phyloP scores from a whole-genome alignment of 1,140 invertebrate species.

The Saxidomus purpurata region DNA sequence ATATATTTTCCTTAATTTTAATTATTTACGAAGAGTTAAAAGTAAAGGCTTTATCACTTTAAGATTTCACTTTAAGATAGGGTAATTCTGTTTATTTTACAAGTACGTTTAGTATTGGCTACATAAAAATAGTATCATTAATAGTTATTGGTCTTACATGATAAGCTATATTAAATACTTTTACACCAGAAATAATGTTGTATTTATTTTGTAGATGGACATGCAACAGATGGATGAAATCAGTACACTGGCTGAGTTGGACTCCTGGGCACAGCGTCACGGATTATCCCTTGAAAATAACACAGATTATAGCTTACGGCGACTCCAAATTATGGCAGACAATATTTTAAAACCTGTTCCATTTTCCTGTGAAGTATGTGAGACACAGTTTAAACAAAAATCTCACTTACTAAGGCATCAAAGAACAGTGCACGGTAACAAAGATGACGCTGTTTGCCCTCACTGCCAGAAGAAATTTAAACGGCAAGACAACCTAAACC shows the following conservation, averaged over 20 bases:
- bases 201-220: slow-evolving; percentile 7
- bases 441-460: not conserved
- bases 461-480: not conserved
- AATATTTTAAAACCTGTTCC: not conserved
- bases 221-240: not conserved
- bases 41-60: too few species aligned
- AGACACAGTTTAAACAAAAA: not conserved
- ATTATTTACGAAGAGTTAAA: too few species aligned
- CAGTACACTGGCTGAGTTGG: not conserved
- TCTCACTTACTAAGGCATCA: not conserved
- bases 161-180: not conserved
- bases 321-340: not conserved
- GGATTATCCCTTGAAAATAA: not conserved
- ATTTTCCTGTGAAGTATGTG: not conserved
- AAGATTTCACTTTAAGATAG: too few species aligned
- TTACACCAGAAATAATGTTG: not conserved
- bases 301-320: not conserved
- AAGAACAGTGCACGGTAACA: not conserved
- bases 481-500: not conserved
- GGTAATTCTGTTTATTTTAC: too few species aligned
- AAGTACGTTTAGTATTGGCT: not conserved
- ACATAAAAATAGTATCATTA: not conserved
- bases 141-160: not conserved
- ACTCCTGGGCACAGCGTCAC: not conserved
- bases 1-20: too few species aligned